These are phyloP conservation scores for Nannospalax galili DNA, from an alignment of 2,113 vertebrate genomes.

Conservation along the genomic window DNA sequence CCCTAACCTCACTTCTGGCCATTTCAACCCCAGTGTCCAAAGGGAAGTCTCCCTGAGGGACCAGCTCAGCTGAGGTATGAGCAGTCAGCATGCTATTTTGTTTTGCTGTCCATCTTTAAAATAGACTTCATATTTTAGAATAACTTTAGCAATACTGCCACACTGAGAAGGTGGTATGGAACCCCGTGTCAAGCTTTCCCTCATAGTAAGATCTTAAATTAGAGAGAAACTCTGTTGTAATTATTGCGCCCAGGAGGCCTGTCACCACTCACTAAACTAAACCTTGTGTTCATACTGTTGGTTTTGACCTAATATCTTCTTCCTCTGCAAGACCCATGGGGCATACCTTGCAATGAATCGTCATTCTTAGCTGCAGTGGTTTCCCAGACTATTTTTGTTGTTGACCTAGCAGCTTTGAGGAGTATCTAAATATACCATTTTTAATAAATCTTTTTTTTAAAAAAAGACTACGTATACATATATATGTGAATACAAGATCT, in stretches of 20 bases:
- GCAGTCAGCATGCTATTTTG: fast-evolving
- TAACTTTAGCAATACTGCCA: neutral
- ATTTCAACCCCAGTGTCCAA: neutral
- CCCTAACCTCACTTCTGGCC: neutral
- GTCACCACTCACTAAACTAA: neutral
- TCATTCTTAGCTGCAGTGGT: fast-evolving
- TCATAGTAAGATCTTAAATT: no score
- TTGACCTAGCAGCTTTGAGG: neutral
- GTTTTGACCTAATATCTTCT: neutral
- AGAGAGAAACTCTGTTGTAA: no score
- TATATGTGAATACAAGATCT: neutral
- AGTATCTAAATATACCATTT: neutral
- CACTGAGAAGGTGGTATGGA: neutral
- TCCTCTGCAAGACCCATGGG: neutral
- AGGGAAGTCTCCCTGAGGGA: neutral
- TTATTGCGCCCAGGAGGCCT: neutral
- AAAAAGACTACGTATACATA: neutral
- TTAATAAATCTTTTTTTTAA: neutral
- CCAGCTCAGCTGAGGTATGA: no score
- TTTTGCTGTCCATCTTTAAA: neutral
- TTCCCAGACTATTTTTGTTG: neutral
- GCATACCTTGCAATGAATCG: no score
- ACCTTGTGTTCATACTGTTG: neutral
- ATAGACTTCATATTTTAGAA: neutral
- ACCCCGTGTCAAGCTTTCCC: neutral